phyloP scores from a whole-genome alignment of 2,113 vertebrate genomes.

The Seriola dumerili region DNA sequence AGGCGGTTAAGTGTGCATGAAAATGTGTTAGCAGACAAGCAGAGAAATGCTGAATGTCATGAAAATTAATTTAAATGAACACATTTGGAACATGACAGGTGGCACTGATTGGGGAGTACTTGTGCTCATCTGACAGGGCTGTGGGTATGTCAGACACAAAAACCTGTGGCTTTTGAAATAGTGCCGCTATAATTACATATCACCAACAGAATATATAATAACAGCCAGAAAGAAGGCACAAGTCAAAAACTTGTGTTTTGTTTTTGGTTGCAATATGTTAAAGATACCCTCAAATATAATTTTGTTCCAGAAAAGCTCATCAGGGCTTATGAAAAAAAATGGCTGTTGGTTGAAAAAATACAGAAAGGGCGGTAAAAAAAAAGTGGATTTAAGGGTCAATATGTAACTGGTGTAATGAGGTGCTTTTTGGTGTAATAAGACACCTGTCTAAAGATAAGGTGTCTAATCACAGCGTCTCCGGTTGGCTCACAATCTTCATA shows the following conservation, averaged over 20 bases:
- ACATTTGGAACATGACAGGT: neutral
- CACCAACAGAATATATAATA: constrained; percentile 12
- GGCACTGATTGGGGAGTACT: neutral
- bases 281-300: neutral
- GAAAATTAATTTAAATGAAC: no score
- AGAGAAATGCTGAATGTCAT: neutral
- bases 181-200: neutral
- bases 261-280: neutral
- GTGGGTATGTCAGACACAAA: neutral
- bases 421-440: constrained; percentile 27
- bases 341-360: constrained; percentile 1
- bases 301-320: no score
- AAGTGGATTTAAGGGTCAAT: constrained; percentile 12
- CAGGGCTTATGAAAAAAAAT: neutral
- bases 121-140: neutral
- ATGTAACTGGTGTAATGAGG: constrained; percentile 25
- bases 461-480: constrained; percentile 22
- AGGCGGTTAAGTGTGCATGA: neutral
- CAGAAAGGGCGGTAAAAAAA: neutral
- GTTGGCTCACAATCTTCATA: neutral
- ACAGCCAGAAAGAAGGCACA: neutral
- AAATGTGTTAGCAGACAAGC: neutral
- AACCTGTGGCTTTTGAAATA: constrained; percentile 9
- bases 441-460: constrained; percentile 4
- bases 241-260: neutral